Evolutionary conservation across 1,140 invertebrate species (phyloP), one percentile per base, ranked within the genome.

Genomic region (Limonius californicus): DNA sequence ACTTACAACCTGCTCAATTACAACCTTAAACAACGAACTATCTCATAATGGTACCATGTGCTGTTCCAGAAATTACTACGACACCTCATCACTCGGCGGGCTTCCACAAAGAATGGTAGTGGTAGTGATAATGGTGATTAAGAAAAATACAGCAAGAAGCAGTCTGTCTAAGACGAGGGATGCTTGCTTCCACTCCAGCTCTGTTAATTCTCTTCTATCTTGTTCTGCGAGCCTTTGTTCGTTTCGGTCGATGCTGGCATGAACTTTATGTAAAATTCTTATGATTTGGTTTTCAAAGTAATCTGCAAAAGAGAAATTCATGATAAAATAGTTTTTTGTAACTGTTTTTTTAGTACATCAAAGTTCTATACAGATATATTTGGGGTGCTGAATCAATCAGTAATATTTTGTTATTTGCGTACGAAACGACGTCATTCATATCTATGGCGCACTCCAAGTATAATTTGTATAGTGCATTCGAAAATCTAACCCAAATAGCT

Each of bases 171-270:
- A 78, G 1, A 90, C 86, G n/a, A 90, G 76, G 0, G 89, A 88
- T 23, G 90, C 83, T 72, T 90, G 87, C 72, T 90, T 89, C 89
- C 89, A 91, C 73, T 91, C 89, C 14, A 86, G 73, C 66, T 87
- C 84, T 54, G 84, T 83, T 53, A 82, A 75, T 64, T 91, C 87
- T 35, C 84, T 76, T 30, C 81, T 73, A 69, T 90, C 87, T 67
- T 89, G 86, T 63, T 89, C 86, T 3, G 81, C 78, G 0, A 88
- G 70, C 16, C 88, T 76, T 62, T 82, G 78, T 68, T 91, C 89
- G 72, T 88, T 88, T 63, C 81, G 79, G 66, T 90, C 88, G 61
- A 91, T 88, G 12, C 86, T 87, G 54, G 83, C 79, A 69, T 89
- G 85, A 2, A 91, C 85, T 74, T 84, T 84, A 63, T 84, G 80